phyloP scores from a whole-genome alignment of 2,888 invertebrate genomes.

The Matsumyia berberina region DNA sequence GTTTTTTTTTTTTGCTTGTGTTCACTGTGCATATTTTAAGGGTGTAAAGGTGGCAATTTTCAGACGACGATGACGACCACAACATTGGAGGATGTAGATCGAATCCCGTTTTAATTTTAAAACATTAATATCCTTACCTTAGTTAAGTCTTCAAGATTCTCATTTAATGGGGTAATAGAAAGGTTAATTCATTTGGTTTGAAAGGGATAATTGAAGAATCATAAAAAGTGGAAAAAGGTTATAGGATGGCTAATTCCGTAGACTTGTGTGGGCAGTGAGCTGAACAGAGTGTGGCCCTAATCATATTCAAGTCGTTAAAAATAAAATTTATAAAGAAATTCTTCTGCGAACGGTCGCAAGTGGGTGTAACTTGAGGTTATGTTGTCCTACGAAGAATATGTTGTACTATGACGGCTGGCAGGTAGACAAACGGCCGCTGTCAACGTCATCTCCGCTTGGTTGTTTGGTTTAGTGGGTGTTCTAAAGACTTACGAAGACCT shows the following conservation, averaged over 20 bases:
- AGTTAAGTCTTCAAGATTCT: constrained; percentile 64
- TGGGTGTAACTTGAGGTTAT: too few species aligned
- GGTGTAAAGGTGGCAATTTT: constrained; percentile 62
- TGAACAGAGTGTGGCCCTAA: too few species aligned
- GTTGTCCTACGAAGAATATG: too few species aligned
- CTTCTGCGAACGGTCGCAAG: too few species aligned
- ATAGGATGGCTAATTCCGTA: constrained; percentile 12
- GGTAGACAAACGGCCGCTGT: too few species aligned
- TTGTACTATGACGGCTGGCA: too few species aligned
- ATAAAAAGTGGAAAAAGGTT: constrained; percentile 18
- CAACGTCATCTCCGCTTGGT: too few species aligned
- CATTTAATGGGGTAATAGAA: constrained; percentile 55
- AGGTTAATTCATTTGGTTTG: constrained; percentile 58
- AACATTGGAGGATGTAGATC: constrained; percentile 36
- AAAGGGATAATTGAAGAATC: constrained; percentile 57
- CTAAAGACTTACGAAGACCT: too few species aligned
- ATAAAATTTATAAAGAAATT: too few species aligned
- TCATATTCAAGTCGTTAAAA: too few species aligned
- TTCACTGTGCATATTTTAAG: constrained; percentile 64
- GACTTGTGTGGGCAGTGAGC: neutral
- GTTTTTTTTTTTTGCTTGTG: constrained; percentile 2
- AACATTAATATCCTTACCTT: constrained; percentile 61
- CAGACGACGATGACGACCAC: constrained; percentile 10
- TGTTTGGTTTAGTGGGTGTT: too few species aligned
- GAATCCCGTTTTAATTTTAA: constrained; percentile 67